Percentiles rank a stretch among this genome's conserved stretches.
Evolutionary conservation across 2,888 invertebrate species (phyloP).

Genomic region (Petrolisthes cinctipes): DNA sequence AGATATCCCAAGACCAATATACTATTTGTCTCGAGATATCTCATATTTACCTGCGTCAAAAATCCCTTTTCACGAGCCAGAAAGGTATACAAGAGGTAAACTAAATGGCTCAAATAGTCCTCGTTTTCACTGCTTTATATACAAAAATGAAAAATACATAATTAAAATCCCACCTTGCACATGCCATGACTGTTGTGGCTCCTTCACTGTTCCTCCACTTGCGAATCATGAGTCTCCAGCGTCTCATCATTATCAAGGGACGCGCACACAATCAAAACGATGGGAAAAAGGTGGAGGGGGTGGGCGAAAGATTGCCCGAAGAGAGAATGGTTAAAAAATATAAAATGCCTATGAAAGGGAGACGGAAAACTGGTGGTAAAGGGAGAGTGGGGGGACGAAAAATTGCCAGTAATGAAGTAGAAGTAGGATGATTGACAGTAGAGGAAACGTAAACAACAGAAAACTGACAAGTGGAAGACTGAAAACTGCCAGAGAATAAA

Average conservation of each 20-base stretch:
- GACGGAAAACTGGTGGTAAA: not conserved
- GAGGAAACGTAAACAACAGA: not conserved
- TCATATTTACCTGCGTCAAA: too few species aligned
- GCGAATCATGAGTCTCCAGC: conserved; percentile 21
- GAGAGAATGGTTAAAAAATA: not conserved
- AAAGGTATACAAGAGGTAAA: not conserved
- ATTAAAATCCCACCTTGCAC: conserved; percentile 20
- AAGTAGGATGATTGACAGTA: not conserved
- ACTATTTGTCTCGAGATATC: too few species aligned
- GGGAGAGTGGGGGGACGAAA: not conserved
- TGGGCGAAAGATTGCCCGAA: not conserved
- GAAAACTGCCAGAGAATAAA: too few species aligned
- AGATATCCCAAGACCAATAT: too few species aligned
- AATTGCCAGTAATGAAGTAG: not conserved
- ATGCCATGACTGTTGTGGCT: not conserved
- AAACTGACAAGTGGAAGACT: not conserved
- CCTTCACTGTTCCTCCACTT: conserved; percentile 41
- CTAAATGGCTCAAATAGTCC: not conserved
- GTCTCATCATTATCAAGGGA: not conserved
- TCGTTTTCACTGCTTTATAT: not conserved
- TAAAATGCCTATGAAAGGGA: not conserved
- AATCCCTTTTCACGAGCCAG: not conserved
- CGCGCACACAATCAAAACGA: too few species aligned
- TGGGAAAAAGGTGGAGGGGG: not conserved
- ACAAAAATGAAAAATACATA: not conserved